These are phyloP conservation scores for Gymnocheta viridis DNA, from an alignment of 2,888 invertebrate genomes.

Conservation along the genomic window DNA sequence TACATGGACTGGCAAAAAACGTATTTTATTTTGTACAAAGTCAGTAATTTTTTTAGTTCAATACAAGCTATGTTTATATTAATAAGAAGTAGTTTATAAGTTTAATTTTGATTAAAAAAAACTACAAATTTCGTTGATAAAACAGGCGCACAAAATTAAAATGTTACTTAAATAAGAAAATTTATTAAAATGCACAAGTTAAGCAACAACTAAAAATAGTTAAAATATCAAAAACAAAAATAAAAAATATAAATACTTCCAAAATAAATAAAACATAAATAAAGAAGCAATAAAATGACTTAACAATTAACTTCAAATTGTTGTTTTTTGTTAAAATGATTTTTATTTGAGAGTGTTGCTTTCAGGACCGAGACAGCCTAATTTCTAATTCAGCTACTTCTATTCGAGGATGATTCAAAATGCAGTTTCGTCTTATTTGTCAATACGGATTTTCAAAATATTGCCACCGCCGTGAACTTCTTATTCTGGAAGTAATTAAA, in stretches of 20 bases:
- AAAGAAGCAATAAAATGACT: conserved; percentile 42
- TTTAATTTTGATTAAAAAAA: conserved; percentile 18
- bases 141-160: conserved; percentile 51
- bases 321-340: neutral
- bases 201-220: conserved; percentile 43
- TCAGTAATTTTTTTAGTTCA: neutral
- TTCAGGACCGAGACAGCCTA: no score
- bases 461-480: no score
- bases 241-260: neutral
- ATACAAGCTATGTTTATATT: neutral
- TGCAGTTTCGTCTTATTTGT: no score
- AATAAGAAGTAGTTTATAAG: conserved; percentile 41
- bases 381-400: no score
- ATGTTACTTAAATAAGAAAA: conserved; percentile 6
- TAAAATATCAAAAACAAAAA: conserved; percentile 3
- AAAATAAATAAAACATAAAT: conserved; percentile 18
- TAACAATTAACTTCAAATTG: neutral
- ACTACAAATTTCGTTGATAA: conserved; percentile 26
- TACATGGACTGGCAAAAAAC: conserved; percentile 1
- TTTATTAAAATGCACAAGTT: conserved; percentile 42
- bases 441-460: no score
- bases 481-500: no score
- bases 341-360: neutral
- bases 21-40: neutral
- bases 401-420: no score